Evolutionary conservation across 2,113 vertebrate genomes (phyloP), one percentile per base, ranked within the genome.

Genomic region (Gymnocephalus cernua): DNA sequence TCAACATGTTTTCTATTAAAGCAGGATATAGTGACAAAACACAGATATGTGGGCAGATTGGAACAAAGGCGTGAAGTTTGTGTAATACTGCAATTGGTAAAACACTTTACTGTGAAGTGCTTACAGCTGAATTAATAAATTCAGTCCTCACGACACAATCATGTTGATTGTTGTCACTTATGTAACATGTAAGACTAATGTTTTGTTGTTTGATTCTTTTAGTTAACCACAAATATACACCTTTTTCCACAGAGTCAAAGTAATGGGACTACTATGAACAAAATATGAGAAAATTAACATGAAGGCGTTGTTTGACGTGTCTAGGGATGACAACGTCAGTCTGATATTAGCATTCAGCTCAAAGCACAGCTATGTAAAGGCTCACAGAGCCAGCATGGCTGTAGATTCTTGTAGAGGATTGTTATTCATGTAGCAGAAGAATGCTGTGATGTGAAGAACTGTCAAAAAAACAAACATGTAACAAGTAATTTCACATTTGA

Each of bases 1-100:
- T 66, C 15, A 76, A 45, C 45, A 51, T 35, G 25, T 51, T 78
- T 75, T 21, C 69, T 16, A 14, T 51, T 38, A 58, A 72, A 58
- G 29, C 25, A 32, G 32, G 32, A 6, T 32, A 32, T 6, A 32
- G 32, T 32, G 32, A 32, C 6, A 32, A 32, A 32, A 32, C 3
- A 29, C 32, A 6, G 32, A 32, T 32, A 32, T 32, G 32, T 32
- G 32, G 32, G 32, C 32, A 32, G 6, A 32, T 32, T 32, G 32
- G 32, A 32, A 32, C 32, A 32, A 32, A 32, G 32, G 32, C 6
- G 32, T 32, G 6, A 32, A n/a, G 70, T 63, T 62, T 74, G n/a
- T 14, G 12, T 29, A n/a, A 53, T 53, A 14, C 6, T 15, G 6
- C n/a, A 54, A n/a, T 27, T 53, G 11, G 21, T 53, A 18, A 11